A percentile compares a stretch with the other conserved stretches of the same genome.
Evolutionary conservation across 2,888 invertebrate species (phyloP).

Genomic region (Liodrosophila aerea): DNA sequence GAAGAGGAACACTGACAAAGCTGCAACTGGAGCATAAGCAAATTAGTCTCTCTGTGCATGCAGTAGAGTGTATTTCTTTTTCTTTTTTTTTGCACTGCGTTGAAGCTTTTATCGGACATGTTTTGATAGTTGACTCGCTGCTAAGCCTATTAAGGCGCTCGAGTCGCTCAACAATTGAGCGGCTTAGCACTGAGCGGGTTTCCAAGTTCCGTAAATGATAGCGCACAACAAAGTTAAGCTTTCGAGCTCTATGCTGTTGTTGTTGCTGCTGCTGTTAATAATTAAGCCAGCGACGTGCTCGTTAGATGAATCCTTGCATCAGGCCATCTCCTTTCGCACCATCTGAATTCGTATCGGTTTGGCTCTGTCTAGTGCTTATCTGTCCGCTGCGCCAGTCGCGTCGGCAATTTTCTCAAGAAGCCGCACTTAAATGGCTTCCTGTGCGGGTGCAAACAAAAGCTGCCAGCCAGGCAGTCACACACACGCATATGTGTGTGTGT

Average conservation of each 20-base stretch:
- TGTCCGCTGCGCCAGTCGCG: conserved; percentile 47
- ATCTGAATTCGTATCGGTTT: not conserved
- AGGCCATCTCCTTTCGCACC: not conserved
- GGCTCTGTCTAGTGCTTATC: conserved; percentile 18
- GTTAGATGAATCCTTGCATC: conserved; percentile 38
- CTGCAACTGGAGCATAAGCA: conserved; percentile 66
- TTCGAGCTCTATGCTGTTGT: not conserved
- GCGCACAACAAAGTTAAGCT: conserved; percentile 63
- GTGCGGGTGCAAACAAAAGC: conserved; percentile 72
- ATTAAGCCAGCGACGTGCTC: conserved; percentile 56
- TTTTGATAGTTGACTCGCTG: conserved; percentile 72
- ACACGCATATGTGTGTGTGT: conserved; percentile 33
- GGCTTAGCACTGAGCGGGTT: conserved; percentile 69
- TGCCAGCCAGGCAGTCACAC: conserved; percentile 40
- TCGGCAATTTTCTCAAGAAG: conserved; percentile 80
- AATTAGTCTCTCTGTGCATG: conserved; percentile 31
- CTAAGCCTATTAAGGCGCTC: conserved; percentile 75
- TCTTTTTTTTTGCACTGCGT: too few relatives aligned
- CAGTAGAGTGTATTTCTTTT: conserved; percentile 1
- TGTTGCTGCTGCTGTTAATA: conserved; percentile 37
- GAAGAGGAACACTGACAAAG: conserved; percentile 57
- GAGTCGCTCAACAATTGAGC: conserved; percentile 67
- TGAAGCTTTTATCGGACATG: conserved; percentile 66
- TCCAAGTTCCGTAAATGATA: conserved; percentile 58
- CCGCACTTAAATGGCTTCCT: conserved; percentile 81